phyloP scores from a whole-genome alignment of 2,113 vertebrate species.

The Syrmaticus mikado region DNA sequence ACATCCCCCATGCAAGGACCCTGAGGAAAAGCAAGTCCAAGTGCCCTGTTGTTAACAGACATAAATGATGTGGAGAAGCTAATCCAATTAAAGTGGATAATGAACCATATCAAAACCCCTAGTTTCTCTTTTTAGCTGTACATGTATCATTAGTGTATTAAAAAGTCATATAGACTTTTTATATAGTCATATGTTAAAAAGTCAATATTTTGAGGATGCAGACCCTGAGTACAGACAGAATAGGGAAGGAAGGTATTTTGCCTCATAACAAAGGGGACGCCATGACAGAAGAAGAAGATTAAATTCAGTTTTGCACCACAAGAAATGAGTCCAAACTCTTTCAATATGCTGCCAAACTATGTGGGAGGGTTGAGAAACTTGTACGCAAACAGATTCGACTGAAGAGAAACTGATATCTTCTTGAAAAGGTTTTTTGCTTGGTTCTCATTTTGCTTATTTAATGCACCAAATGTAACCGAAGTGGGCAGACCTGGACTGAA shows the following conservation, averaged over 20 bases:
- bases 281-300: neutral
- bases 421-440: neutral
- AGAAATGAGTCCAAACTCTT: neutral
- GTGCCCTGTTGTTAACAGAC: neutral
- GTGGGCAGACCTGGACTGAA: neutral
- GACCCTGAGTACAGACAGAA: neutral
- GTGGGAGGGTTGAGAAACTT: slow-evolving; percentile 23
- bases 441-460: neutral
- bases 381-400: slow-evolving; percentile 5
- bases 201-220: neutral
- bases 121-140: neutral
- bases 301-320: neutral
- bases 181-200: no score
- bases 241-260: neutral
- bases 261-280: neutral
- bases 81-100: neutral
- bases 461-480: neutral
- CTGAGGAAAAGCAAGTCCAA: neutral
- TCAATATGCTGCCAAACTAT: slow-evolving; percentile 5
- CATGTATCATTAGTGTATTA: neutral
- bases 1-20: neutral
- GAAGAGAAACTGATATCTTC: neutral
- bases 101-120: neutral
- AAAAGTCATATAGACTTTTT: neutral
- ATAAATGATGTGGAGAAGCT: neutral